Base-by-base conservation (phyloP, 2,797 vertebrate genomes). In the Antrozous pallidus region DNA sequence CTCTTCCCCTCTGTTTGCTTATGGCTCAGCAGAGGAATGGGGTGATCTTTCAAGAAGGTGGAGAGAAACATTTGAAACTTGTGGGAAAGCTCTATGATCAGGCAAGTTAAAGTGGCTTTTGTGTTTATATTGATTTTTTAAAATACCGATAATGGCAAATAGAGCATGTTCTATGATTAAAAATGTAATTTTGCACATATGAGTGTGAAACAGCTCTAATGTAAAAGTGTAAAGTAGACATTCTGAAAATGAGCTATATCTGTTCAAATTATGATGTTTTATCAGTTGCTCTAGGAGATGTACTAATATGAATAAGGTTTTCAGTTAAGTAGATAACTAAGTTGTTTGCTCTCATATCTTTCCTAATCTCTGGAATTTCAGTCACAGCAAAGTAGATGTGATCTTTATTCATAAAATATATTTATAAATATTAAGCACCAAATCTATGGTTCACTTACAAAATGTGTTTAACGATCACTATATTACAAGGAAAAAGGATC, bases 61-160 rank as follows among this genome's bases (percentile, higher is more conserved):
- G 99, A 95, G 99, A 99, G 97, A 99, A 99, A 95, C 99, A 99
- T 96, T 98, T 99, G 65, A 99, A 99, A 97, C 98, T 99, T 81
- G 99, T 99, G 93, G 99, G 99, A 90, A 99, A 99, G 93, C 99
- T 99, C 1, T 99, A 99, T 90, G 99, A 99, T 98, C 99, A 99
- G 99, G 99, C 98, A 98, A 98, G 97, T 97, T 78, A 93, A 97
- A 90, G 49, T 91, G 47, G 2, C 24, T 97, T 83, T n/a, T 84
- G 16, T 65, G 65, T 14, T 94, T 1, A 88, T 99, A 98, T 99
- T 69, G 56, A 54, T 83, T 69, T 88, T 86, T 58, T 45, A 33
- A 33, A 49, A 80, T 94, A 12, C 45, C 65, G 12, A 74, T 87
- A 95, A 84, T 74, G 71, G 73, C 65, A 95, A 79, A 81, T 83